Evolutionary conservation across 2,888 invertebrate species (phyloP), one percentile per base, ranked within the genome.

Genomic region (Meta bourneti): DNA sequence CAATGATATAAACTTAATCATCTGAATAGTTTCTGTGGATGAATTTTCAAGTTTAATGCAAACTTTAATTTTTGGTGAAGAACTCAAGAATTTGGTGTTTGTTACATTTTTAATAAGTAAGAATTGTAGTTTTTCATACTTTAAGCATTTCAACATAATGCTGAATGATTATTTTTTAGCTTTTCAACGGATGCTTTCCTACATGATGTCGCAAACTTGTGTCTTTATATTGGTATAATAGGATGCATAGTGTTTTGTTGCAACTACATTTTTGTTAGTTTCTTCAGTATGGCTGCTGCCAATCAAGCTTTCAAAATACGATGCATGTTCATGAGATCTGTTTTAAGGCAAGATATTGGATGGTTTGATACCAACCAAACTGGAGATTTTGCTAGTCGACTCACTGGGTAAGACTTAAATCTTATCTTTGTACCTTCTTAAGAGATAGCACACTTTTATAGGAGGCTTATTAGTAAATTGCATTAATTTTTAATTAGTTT

Each of bases 241-340:
- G 93, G 92, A 20, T 79, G 77, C 16, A 51, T 79, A 19, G 85
- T 90, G 2, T 91, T 93, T 52, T 78, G 86, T 13, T 91, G 91
- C 52, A 92, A 92, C 70, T 92, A 92, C 49, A 82, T 91, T 7
- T 75, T 85, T 49, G 93, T 93, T 0, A 92, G 90, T 72, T 89
- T 88, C 72, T 93, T 92, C 74, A 91, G 91, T 74, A 81, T 91
- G 84, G 86, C 93, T 48, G 93, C 93, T 48, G 93, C 92, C 20
- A 93, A 95, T 86, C 96, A 96, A 94, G 94, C 95, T 0, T 94
- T 95, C 83, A 94, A 95, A 71, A 95, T 96, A 20, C 94, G 96
- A 34, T 94, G 94, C n/a, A 93, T 93, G 61, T 96, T 96, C 93
- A 94, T 96, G 92, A 93, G 94, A 71, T 93, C 95, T 11, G 94